A percentile compares a stretch with the other conserved stretches of the same genome.
Evolutionary conservation across 2,797 vertebrate genomes (phyloP).

Genomic region (Pseudomugil tenellus): DNA sequence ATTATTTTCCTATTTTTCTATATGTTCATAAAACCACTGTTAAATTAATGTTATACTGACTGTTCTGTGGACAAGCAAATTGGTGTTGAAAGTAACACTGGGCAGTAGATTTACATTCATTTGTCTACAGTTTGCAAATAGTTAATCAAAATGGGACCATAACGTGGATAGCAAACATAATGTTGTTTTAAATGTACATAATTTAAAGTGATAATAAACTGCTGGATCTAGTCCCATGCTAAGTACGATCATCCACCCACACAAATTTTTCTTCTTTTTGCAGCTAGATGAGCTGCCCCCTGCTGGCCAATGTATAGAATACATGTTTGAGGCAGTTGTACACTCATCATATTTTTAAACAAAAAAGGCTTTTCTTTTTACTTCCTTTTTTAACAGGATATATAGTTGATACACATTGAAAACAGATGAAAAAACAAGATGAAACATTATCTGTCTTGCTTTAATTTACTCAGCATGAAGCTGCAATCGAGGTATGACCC

Average conservation of each 20-base stretch:
- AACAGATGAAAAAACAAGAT: constrained; percentile 30
- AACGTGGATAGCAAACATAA: background rate
- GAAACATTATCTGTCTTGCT: constrained; percentile 37
- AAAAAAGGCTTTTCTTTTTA: background rate
- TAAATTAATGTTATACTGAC: too few relatives aligned
- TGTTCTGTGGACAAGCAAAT: too few relatives aligned
- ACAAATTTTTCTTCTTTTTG: background rate
- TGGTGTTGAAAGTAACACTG: background rate
- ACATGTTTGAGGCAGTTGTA: background rate
- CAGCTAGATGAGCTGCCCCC: background rate
- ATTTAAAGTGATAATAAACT: background rate
- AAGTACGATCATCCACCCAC: background rate
- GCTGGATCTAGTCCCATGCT: background rate
- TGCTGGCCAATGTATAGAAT: background rate
- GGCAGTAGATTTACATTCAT: background rate
- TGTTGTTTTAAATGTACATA: background rate
- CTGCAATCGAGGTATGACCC: constrained; percentile 45
- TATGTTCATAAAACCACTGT: constrained; percentile 26
- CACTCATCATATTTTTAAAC: background rate
- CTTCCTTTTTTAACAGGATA: background rate
- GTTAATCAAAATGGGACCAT: background rate
- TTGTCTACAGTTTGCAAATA: background rate
- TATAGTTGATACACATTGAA: background rate
- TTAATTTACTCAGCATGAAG: constrained; percentile 26
- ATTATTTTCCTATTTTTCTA: constrained; percentile 23